phyloP scores from a whole-genome alignment of 2,797 vertebrate genomes.

The Myotis findleyi region DNA sequence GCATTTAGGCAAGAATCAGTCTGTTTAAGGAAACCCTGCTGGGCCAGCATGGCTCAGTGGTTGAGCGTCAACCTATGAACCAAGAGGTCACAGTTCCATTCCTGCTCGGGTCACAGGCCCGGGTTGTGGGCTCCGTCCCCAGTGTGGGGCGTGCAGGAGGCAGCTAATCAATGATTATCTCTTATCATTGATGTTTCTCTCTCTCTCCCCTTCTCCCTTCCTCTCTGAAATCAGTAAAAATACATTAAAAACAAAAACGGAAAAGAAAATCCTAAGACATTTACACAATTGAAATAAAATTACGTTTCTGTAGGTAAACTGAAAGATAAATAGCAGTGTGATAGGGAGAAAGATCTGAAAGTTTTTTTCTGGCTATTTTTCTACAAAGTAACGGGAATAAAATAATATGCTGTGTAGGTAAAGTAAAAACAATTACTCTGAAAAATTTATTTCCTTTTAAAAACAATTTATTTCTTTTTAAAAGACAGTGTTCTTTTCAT shows the following conservation, averaged over 20 bases:
- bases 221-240: too few species aligned
- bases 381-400: not conserved
- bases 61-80: too few species aligned
- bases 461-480: not conserved
- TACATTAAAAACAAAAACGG: too few species aligned
- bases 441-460: not conserved
- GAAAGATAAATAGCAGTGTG: not conserved
- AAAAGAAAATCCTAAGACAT: slow-evolving; percentile 41
- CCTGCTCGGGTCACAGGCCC: too few species aligned
- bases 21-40: slow-evolving; percentile 30
- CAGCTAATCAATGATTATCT: too few species aligned
- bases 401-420: not conserved
- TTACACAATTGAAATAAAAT: slow-evolving; percentile 49
- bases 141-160: too few species aligned
- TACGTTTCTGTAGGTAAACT: not conserved
- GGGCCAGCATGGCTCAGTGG: too few species aligned
- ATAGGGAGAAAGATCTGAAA: not conserved
- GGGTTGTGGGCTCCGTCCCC: too few species aligned
- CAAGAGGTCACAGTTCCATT: too few species aligned
- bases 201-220: too few species aligned
- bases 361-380: not conserved
- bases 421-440: slow-evolving; percentile 15
- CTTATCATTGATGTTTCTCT: too few species aligned
- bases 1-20: slow-evolving; percentile 1
- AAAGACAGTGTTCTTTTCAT: not conserved